Evolutionary conservation across 2,797 vertebrate genomes (phyloP).

Genomic region (Lateolabrax maculatus): DNA sequence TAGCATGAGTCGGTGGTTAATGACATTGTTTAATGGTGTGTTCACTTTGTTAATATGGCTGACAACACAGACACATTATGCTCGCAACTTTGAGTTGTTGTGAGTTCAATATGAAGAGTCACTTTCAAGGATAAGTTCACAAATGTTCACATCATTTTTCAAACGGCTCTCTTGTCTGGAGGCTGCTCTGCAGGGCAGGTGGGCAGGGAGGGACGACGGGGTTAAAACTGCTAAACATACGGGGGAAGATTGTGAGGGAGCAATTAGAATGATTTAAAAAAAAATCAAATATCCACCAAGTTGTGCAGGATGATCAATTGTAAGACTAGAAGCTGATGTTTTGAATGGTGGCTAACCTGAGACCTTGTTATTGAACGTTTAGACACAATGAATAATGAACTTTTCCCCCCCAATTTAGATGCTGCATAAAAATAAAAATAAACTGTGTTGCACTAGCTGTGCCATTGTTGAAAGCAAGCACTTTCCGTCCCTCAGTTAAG

Average conservation of each 20-base stretch:
- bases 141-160: constrained; percentile 66
- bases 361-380: constrained; percentile 1
- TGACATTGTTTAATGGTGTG: constrained; percentile 91
- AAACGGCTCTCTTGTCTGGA: constrained; percentile 57
- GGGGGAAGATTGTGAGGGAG: constrained; percentile 25
- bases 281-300: constrained; percentile 1
- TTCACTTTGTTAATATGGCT: constrained; percentile 86
- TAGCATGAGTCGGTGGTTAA: constrained; percentile 93
- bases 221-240: constrained; percentile 41
- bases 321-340: background rate
- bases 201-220: constrained; percentile 21
- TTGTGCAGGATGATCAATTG: constrained; percentile 27
- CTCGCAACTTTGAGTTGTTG: constrained; percentile 79
- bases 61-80: constrained; percentile 84
- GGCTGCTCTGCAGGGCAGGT: constrained; percentile 56
- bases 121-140: constrained; percentile 79
- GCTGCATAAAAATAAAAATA: background rate
- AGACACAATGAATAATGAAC: constrained; percentile 18
- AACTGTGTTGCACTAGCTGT: background rate
- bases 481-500: constrained; percentile 9
- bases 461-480: constrained; percentile 3
- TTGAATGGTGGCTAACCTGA: background rate
- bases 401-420: background rate
- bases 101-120: constrained; percentile 76
- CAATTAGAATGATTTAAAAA: constrained; percentile 10